A percentile compares a stretch with the other conserved stretches of the same genome.
These are phyloP conservation scores for Cydia splendana DNA, from an alignment of 1,140 invertebrate species.

Conservation along the genomic window DNA sequence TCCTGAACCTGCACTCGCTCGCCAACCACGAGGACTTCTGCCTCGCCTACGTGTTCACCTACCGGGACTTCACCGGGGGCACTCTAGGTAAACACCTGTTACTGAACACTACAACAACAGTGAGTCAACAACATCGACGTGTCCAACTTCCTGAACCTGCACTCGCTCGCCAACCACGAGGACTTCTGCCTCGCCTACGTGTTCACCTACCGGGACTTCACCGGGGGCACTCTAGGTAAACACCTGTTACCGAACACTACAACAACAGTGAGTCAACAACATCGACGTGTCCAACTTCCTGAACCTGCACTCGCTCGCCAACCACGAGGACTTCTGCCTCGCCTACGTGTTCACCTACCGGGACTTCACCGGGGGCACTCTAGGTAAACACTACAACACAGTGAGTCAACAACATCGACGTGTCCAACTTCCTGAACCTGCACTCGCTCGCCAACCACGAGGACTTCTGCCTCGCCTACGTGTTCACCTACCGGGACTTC, in stretches of 20 bases:
- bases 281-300: constrained; percentile 99
- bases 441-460: constrained; percentile 98
- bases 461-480: constrained; percentile 98
- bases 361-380: constrained; percentile 97
- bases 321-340: constrained; percentile 98
- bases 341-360: constrained; percentile 99
- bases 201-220: constrained; percentile 98
- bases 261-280: constrained; percentile 77
- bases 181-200: constrained; percentile 99
- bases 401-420: constrained; percentile 91
- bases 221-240: constrained; percentile 91
- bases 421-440: constrained; percentile 99
- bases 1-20: constrained; percentile 98
- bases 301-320: constrained; percentile 97
- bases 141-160: constrained; percentile 98
- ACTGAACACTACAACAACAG: background rate
- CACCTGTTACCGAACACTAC: background rate
- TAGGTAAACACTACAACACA: constrained; percentile 72
- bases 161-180: constrained; percentile 97
- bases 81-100: constrained; percentile 83
- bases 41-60: constrained; percentile 99
- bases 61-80: constrained; percentile 97
- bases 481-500: constrained; percentile 99
- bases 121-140: constrained; percentile 93
- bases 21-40: constrained; percentile 99